phyloP scores from a whole-genome alignment of 2,888 invertebrate genomes.

The Polyploca ridens region DNA sequence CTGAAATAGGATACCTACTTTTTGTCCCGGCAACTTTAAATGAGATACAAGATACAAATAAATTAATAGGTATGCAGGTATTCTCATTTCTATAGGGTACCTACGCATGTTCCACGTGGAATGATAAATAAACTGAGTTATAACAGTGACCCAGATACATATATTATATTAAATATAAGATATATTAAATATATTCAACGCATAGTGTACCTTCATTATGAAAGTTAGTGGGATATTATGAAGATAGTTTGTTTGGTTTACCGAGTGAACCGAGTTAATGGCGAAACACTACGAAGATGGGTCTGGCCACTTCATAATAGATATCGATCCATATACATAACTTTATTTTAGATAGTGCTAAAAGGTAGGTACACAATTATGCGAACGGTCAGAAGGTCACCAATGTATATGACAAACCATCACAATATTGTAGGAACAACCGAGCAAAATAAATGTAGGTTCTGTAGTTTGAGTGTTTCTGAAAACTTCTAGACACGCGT shows the following conservation, averaged over 20 bases:
- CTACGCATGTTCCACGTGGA: too few relatives aligned
- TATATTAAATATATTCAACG: too few relatives aligned
- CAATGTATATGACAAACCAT: not conserved
- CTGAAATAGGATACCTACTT: too few relatives aligned
- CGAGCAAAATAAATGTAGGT: not conserved
- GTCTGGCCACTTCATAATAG: slow-evolving; percentile 6
- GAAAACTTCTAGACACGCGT: too few relatives aligned
- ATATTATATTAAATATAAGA: too few relatives aligned
- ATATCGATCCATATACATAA: not conserved
- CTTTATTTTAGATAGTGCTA: not conserved
- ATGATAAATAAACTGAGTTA: too few relatives aligned
- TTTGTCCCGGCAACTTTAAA: too few relatives aligned
- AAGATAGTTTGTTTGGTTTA: not conserved
- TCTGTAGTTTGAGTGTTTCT: too few relatives aligned
- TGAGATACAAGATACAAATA: too few relatives aligned
- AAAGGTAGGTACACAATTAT: slow-evolving; percentile 5
- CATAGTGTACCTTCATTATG: not conserved
- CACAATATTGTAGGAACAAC: not conserved
- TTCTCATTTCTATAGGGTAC: too few relatives aligned
- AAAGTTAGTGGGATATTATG: not conserved
- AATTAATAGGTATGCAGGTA: too few relatives aligned
- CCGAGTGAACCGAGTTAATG: not conserved
- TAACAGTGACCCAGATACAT: too few relatives aligned
- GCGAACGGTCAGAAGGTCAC: not conserved
- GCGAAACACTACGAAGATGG: not conserved